These are phyloP conservation scores for Bombus vancouverensis DNA, from an alignment of 1,140 invertebrate genomes.

Conservation along the genomic window DNA sequence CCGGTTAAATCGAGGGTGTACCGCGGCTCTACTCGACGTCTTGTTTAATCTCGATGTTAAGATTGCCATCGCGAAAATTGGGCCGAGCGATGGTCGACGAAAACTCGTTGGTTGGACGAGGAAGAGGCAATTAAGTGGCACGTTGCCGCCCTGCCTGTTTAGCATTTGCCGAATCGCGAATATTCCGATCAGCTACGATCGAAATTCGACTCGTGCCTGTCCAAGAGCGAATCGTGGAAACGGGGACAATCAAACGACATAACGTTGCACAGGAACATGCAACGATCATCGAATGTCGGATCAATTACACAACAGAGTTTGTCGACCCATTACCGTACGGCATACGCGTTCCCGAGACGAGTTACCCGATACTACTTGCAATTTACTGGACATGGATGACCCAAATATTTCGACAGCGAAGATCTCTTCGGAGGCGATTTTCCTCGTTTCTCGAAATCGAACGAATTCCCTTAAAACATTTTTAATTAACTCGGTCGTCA, in stretches of 20 bases:
- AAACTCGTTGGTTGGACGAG: slow-evolving; percentile 3
- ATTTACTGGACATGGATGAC: background rate
- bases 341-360: background rate
- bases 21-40: no score
- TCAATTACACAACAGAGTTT: slow-evolving; percentile 15
- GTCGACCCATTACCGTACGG: background rate
- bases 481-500: background rate
- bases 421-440: no score
- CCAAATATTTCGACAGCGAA: background rate
- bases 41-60: slow-evolving; percentile 36
- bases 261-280: background rate
- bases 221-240: slow-evolving; percentile 4
- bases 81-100: background rate
- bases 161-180: background rate
- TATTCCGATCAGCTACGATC: background rate
- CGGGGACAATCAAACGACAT: background rate
- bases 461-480: background rate
- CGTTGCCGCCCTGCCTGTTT: background rate
- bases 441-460: background rate
- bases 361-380: background rate
- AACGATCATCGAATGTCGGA: slow-evolving; percentile 14
- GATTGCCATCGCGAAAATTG: slow-evolving; percentile 30
- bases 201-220: background rate
- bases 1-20: background rate
- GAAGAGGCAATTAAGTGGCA: slow-evolving; percentile 39